These are phyloP conservation scores for Microcebus ravelobensis DNA, from an alignment of 2,113 vertebrate species.

Conservation along the genomic window DNA sequence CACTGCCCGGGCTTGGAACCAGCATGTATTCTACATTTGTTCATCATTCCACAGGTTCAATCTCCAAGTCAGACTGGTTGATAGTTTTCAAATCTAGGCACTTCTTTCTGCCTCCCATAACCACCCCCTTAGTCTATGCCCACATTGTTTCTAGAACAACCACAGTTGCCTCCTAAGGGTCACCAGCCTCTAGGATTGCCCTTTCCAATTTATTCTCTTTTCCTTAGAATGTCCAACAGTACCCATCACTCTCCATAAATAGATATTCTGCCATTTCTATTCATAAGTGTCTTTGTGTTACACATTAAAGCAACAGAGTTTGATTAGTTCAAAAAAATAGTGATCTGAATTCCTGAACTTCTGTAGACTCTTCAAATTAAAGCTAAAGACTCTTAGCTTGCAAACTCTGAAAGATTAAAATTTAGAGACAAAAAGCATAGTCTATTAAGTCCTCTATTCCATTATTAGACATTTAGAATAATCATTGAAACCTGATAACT, in stretches of 20 bases:
- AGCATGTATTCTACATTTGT: neutral
- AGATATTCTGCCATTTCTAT: neutral
- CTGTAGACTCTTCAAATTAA: neutral
- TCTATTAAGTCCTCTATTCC: neutral
- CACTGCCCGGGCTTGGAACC: neutral
- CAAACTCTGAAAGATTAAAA: neutral
- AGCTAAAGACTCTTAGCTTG: neutral
- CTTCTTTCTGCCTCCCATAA: neutral
- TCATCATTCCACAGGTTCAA: neutral
- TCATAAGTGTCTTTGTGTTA: neutral
- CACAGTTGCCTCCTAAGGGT: neutral
- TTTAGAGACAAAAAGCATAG: neutral
- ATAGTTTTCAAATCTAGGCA: neutral
- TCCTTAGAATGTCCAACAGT: neutral
- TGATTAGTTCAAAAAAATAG: slow-evolving; percentile 14
- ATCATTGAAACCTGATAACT: slow-evolving; percentile 5
- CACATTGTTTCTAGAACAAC: neutral
- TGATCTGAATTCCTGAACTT: slow-evolving; percentile 13
- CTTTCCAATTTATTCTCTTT: neutral
- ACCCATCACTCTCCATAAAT: neutral
- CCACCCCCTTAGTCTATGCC: neutral
- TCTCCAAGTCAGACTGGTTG: neutral
- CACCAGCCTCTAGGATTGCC: neutral
- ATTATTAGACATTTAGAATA: neutral
- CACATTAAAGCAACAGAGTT: neutral